phyloP scores from a whole-genome alignment of 2,797 vertebrate species.

The Pangasius mekongensis region DNA sequence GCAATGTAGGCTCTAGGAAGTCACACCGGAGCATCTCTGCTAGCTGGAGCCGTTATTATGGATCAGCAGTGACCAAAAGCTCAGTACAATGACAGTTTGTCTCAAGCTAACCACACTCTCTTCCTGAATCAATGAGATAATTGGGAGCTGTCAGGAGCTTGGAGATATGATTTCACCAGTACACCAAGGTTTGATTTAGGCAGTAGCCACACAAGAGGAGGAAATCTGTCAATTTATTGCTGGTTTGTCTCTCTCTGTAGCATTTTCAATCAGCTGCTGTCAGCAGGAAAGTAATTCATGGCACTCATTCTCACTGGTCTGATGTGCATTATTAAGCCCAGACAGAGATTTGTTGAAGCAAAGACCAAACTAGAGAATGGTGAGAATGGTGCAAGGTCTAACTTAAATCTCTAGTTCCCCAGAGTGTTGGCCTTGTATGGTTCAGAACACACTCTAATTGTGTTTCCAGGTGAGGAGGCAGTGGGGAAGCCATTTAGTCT shows the following conservation, averaged over 20 bases:
- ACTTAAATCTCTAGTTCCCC: constrained; percentile 29
- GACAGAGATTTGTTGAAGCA: constrained; percentile 23
- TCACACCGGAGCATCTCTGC: constrained; percentile 31
- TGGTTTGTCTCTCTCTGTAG: constrained; percentile 43
- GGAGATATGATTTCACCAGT: constrained; percentile 49
- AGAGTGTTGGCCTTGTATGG: constrained; percentile 18
- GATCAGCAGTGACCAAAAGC: constrained; percentile 53
- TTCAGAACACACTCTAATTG: constrained; percentile 43
- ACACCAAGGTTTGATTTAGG: constrained; percentile 43
- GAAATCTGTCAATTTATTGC: constrained; percentile 44
- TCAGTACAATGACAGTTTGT: constrained; percentile 52
- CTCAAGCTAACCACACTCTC: constrained; percentile 53
- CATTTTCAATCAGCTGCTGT: constrained; percentile 39
- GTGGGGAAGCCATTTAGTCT: constrained; percentile 15
- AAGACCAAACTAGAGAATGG: constrained; percentile 20
- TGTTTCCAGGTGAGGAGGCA: constrained; percentile 29
- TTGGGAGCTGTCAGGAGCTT: constrained; percentile 54
- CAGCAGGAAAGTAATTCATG: constrained; percentile 24
- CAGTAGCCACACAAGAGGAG: constrained; percentile 34
- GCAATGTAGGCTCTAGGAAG: constrained; percentile 3
- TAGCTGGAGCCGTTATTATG: constrained; percentile 32
- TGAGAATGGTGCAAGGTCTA: constrained; percentile 18
- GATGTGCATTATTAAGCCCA: constrained; percentile 37
- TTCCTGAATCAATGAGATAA: constrained; percentile 52
- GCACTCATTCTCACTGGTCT: constrained; percentile 10